Percentiles rank a stretch among this genome's conserved stretches.
These are phyloP conservation scores for Ophion slaviceki DNA, from an alignment of 2,888 invertebrate genomes.

Conservation along the genomic window DNA sequence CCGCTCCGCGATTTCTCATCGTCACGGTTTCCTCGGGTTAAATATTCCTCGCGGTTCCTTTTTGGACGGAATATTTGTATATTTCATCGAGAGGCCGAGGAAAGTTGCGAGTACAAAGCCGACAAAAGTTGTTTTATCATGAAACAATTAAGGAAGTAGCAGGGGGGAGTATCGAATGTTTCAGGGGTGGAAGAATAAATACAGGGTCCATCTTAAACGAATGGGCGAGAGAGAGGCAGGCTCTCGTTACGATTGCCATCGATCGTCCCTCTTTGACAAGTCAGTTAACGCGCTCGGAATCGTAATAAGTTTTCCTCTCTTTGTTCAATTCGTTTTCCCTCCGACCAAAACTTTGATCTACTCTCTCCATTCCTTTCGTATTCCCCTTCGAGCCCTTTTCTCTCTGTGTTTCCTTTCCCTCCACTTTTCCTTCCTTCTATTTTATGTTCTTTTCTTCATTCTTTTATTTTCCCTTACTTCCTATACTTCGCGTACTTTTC, in stretches of 20 bases:
- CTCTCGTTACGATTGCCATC: slow-evolving; percentile 45
- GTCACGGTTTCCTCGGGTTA: background rate
- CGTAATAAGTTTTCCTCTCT: slow-evolving; percentile 44
- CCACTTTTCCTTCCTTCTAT: slow-evolving; percentile 25
- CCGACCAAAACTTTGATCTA: slow-evolving; percentile 29
- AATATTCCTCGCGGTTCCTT: background rate
- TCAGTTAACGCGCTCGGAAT: slow-evolving; percentile 55
- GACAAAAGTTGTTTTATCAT: slow-evolving; percentile 5
- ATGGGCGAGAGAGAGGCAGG: background rate
- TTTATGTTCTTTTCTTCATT: slow-evolving; percentile 69
- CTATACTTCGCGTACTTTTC: slow-evolving; percentile 53
- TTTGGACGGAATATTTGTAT: background rate
- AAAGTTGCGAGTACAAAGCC: background rate
- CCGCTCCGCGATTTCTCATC: background rate
- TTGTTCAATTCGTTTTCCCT: slow-evolving; percentile 43
- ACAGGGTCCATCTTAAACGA: slow-evolving; percentile 4
- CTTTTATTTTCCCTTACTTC: background rate
- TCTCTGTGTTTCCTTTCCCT: slow-evolving; percentile 69
- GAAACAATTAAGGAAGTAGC: background rate
- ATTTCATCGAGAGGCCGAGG: background rate
- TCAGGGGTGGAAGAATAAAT: background rate
- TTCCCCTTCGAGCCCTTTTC: slow-evolving; percentile 15
- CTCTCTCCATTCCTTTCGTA: background rate
- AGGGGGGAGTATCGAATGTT: background rate
- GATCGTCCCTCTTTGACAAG: slow-evolving; percentile 49